phyloP scores from a whole-genome alignment of 2,113 vertebrate species.

The Columba livia region DNA sequence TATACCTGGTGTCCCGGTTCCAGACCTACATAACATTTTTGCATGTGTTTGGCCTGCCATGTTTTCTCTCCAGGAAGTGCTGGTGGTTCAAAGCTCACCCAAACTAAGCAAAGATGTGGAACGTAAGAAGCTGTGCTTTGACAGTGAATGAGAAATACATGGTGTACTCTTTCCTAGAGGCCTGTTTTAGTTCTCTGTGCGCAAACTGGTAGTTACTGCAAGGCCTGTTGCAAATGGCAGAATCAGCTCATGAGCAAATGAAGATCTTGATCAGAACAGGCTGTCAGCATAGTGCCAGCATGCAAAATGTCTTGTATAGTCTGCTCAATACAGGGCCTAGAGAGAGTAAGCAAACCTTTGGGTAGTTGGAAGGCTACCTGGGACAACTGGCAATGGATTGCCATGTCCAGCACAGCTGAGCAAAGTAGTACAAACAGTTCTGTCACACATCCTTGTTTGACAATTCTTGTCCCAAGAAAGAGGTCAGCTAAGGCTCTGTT shows the following conservation, averaged over 20 bases:
- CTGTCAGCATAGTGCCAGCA: background rate
- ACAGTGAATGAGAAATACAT: background rate
- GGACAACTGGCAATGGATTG: background rate
- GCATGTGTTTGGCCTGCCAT: background rate
- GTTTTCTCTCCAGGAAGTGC: background rate
- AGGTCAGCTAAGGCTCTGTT: slow-evolving; percentile 2
- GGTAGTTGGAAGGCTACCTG: background rate
- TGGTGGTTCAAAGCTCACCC: background rate
- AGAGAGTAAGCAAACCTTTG: background rate
- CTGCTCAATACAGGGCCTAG: background rate
- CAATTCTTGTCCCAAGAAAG: slow-evolving; percentile 14
- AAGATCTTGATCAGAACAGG: background rate
- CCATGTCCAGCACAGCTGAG: background rate
- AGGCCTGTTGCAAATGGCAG: background rate
- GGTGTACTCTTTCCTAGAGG: background rate
- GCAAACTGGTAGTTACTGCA: background rate
- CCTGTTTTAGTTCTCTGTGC: background rate
- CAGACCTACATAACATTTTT: background rate
- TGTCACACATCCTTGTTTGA: background rate
- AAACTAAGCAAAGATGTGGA: background rate
- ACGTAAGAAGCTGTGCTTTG: background rate
- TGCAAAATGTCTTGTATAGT: background rate
- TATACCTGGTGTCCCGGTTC: background rate
- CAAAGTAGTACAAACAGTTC: background rate
- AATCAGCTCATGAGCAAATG: background rate